Base-by-base conservation (phyloP, 1,140 invertebrate species). In the Campoletis sonorensis region DNA sequence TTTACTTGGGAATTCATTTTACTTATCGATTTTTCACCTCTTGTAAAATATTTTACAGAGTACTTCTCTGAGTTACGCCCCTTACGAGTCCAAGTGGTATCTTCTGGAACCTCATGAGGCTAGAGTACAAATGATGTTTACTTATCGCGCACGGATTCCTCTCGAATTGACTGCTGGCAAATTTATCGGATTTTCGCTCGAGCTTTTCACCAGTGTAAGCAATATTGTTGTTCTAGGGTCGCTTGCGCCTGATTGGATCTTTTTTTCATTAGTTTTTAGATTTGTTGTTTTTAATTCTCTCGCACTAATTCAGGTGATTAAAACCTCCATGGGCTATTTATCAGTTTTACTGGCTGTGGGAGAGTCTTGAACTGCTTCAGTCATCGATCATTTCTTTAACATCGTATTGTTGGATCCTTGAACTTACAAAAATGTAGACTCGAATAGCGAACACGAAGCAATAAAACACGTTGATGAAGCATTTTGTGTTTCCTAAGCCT, bases 51-150 rank as follows among this genome's bases (percentile, higher is more conserved):
- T 30, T 82, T 84, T 85, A 80, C 67, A 89, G 87, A 88, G 86
- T 76, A 73, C 80, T 13, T 81, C 79, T 21, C 49, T 89, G 45
- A 68, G 83, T 11, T 37, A 85, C 10, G 85, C 84, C 37, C 82
- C 83, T 40, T 90, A 88, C 61, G 45, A 84, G 21, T 85, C 85
- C 10, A 27, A 83, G 1, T 90, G 88, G 89, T 88, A 85, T 51
- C 79, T 80, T 45, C 84, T 85, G 30, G 33, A 80, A 13, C 79
- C 26, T 18, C 54, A 54, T 67, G 61, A 82, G n/a, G 27, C 80
- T 1, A 85, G 75, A 82, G 81, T 49, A 49, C 33, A 88, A 8
- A 58, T 84, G 30, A 73, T 89, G 13, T 4, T 58, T 4, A 58
- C 54, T 11, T 1, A 58, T 13, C n/a, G 54, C 5, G n/a, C 54